Evolutionary conservation across 1,140 invertebrate species (phyloP).

Genomic region (Panagrolaimus sp.): DNA sequence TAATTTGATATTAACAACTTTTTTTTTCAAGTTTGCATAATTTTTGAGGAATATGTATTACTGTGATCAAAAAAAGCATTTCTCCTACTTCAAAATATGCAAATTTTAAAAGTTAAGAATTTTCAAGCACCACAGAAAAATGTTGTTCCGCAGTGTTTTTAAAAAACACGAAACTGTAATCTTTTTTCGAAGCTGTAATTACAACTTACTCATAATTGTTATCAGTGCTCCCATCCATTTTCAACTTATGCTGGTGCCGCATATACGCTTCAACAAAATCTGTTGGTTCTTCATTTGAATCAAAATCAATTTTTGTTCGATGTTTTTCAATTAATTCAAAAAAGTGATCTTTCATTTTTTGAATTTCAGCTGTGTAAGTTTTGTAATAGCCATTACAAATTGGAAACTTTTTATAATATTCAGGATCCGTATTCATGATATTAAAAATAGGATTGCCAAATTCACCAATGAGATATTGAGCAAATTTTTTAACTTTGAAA

Average conservation of each 20-base stretch:
- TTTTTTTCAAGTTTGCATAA: too few species aligned
- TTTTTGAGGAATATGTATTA: too few species aligned
- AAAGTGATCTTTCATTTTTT: not conserved
- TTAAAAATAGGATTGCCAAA: not conserved
- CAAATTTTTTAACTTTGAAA: constrained; percentile 20
- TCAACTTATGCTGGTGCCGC: constrained; percentile 2
- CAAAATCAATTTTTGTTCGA: not conserved
- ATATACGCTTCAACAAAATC: constrained; percentile 7
- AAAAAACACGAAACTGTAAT: too few species aligned
- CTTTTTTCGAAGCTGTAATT: too few species aligned
- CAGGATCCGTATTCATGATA: not conserved
- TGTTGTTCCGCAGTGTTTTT: too few species aligned
- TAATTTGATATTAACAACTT: too few species aligned
- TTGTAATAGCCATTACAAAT: not conserved
- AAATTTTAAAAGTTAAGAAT: too few species aligned
- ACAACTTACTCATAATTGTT: not conserved
- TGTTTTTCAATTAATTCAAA: not conserved
- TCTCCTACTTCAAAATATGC: too few species aligned
- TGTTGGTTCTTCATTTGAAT: not conserved
- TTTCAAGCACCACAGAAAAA: too few species aligned
- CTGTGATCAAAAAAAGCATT: too few species aligned
- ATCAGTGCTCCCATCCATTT: not conserved
- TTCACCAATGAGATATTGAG: not conserved
- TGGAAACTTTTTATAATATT: not conserved
- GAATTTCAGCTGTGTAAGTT: not conserved